Conservation (phyloP, 2,797 vertebrate genomes). For the Chelmon rostratus region DNA sequence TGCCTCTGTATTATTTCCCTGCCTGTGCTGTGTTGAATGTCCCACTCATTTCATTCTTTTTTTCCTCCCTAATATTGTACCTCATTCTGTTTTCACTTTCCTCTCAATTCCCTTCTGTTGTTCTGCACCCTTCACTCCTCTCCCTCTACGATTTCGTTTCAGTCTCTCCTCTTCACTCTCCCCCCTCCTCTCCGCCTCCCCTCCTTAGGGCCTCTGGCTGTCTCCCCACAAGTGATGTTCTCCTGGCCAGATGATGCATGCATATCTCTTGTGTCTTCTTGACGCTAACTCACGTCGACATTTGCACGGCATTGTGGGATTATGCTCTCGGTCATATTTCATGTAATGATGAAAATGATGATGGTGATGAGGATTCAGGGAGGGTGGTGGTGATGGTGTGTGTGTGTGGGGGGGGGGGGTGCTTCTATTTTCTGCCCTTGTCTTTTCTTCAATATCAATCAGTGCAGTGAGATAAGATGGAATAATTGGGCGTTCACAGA, state of each 20-base stretch:
- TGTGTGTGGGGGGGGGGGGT: not conserved
- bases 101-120: constrained; percentile 57
- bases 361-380: constrained; percentile 83
- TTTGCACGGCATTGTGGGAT: constrained; percentile 86
- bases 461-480: constrained; percentile 69
- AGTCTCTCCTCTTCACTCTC: constrained; percentile 17
- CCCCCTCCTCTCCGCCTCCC: constrained; percentile 27
- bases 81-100: constrained; percentile 51
- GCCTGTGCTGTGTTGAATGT: constrained; percentile 47
- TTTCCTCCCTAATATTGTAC: constrained; percentile 48
- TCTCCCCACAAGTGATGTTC: constrained; percentile 88
- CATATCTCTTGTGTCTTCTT: constrained; percentile 87
- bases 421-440: constrained; percentile 79
- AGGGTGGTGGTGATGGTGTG: constrained; percentile 13
- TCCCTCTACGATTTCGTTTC: constrained; percentile 39
- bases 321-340: constrained; percentile 87
- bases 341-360: constrained; percentile 88
- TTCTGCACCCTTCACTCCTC: constrained; percentile 44
- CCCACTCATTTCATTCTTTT: constrained; percentile 49
- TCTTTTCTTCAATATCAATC: constrained; percentile 84
- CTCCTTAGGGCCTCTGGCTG: constrained; percentile 84
- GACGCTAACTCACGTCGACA: constrained; percentile 85
- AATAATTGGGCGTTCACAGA: constrained; percentile 69
- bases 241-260: constrained; percentile 87
- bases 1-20: constrained; percentile 75